These are phyloP conservation scores for Philopedon plagiatum DNA, from an alignment of 2,888 invertebrate species.

Conservation along the genomic window DNA sequence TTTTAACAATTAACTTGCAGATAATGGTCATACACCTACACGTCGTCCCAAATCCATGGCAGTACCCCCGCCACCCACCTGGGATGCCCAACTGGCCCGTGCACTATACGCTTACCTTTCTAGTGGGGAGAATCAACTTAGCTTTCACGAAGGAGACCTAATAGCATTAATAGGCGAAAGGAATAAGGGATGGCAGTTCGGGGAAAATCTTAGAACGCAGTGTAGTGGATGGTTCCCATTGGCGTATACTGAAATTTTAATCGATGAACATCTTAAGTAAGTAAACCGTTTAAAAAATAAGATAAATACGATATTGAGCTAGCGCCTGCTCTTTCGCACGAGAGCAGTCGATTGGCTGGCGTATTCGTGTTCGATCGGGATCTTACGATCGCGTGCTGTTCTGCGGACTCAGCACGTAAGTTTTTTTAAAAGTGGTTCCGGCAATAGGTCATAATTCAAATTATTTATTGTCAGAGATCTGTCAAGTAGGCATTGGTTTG, in stretches of 20 bases:
- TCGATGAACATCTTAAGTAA: slow-evolving; percentile 77
- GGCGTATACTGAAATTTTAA: slow-evolving; percentile 89
- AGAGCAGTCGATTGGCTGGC: too few relatives aligned
- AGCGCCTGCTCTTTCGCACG: too few relatives aligned
- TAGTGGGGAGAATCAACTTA: slow-evolving; percentile 91
- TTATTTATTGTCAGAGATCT: too few relatives aligned
- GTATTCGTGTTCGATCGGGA: too few relatives aligned
- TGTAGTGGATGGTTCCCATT: slow-evolving; percentile 96
- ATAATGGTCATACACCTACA: slow-evolving; percentile 57
- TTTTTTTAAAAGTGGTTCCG: too few relatives aligned
- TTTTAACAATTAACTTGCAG: not conserved
- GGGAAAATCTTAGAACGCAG: slow-evolving; percentile 94
- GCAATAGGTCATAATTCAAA: too few relatives aligned
- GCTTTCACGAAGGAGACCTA: slow-evolving; percentile 92
- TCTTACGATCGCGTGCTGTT: too few relatives aligned
- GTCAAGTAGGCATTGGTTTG: too few relatives aligned
- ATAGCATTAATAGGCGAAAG: slow-evolving; percentile 90
- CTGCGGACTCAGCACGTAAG: too few relatives aligned
- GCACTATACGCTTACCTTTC: slow-evolving; percentile 93
- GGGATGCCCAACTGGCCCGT: slow-evolving; percentile 84
- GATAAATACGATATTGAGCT: too few relatives aligned
- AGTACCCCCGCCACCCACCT: slow-evolving; percentile 71
- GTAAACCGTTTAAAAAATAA: too few relatives aligned
- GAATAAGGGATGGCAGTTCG: slow-evolving; percentile 97
- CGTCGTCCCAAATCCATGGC: slow-evolving; percentile 79